These are phyloP conservation scores for Callochromis pleurospilus DNA, from an alignment of 2,113 vertebrate genomes.

Conservation along the genomic window DNA sequence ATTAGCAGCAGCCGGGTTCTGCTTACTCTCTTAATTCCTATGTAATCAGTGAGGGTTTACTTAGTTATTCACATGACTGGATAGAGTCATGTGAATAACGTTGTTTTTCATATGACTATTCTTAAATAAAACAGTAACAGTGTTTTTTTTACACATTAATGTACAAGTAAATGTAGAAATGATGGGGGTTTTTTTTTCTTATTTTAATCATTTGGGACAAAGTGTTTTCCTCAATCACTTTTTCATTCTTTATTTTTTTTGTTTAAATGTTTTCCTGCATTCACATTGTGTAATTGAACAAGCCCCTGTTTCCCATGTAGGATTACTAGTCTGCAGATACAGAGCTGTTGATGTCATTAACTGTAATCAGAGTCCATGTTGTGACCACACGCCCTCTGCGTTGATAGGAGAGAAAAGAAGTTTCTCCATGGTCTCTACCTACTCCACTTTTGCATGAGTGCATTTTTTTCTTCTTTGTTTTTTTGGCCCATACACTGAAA, in stretches of 20 bases:
- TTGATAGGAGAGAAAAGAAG: neutral
- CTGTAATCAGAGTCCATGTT: neutral
- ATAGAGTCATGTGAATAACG: neutral
- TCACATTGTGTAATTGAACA: neutral
- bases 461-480: neutral
- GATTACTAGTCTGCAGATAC: neutral
- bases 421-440: neutral
- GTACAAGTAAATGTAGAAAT: neutral
- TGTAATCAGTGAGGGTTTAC: neutral
- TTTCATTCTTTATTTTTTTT: neutral
- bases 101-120: neutral
- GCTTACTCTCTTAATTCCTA: neutral
- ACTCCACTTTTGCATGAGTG: neutral
- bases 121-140: neutral
- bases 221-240: neutral
- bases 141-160: neutral
- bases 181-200: neutral
- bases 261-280: neutral
- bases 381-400: constrained; percentile 9
- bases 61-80: neutral
- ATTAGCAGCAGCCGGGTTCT: neutral
- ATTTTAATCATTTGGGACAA: neutral
- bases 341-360: neutral
- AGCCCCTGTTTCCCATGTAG: neutral
- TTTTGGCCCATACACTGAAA: neutral